These are phyloP conservation scores for Perca flavescens DNA, from an alignment of 2,113 vertebrate species.

Conservation along the genomic window DNA sequence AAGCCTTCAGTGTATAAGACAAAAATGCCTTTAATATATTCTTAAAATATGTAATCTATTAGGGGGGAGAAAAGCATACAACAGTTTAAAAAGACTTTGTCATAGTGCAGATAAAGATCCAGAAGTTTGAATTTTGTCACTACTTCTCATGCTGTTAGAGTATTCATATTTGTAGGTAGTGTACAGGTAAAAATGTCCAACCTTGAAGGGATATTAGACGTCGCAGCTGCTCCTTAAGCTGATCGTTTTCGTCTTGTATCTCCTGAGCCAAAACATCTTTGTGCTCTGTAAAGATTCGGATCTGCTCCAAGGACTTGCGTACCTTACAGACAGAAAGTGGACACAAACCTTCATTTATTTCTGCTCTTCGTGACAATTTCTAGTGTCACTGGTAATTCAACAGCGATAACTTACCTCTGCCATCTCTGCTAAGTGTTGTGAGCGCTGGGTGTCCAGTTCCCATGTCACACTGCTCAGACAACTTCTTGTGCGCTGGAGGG, in stretches of 20 bases:
- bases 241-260: conserved; percentile 85
- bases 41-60: neutral
- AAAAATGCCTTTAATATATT: neutral
- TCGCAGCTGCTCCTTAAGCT: conserved; percentile 79
- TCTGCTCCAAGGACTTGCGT: conserved; percentile 83
- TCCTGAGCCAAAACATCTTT: conserved; percentile 76
- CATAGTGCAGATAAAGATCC: neutral
- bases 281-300: conserved; percentile 80
- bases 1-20: neutral
- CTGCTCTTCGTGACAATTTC: neutral
- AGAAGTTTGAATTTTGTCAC: neutral
- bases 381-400: too few relatives aligned
- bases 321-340: conserved; percentile 72
- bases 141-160: neutral
- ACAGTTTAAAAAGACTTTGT: neutral
- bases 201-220: conserved; percentile 82
- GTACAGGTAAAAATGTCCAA: conserved; percentile 49
- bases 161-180: neutral
- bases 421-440: conserved; percentile 79
- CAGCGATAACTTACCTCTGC: conserved; percentile 77
- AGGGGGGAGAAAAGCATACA: neutral
- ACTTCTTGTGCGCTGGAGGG: conserved; percentile 64
- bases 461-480: conserved; percentile 67
- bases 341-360: neutral
- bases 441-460: conserved; percentile 76